Evolutionary conservation across 2,888 invertebrate genomes (phyloP).

Genomic region (Shargacucullia verbasci): DNA sequence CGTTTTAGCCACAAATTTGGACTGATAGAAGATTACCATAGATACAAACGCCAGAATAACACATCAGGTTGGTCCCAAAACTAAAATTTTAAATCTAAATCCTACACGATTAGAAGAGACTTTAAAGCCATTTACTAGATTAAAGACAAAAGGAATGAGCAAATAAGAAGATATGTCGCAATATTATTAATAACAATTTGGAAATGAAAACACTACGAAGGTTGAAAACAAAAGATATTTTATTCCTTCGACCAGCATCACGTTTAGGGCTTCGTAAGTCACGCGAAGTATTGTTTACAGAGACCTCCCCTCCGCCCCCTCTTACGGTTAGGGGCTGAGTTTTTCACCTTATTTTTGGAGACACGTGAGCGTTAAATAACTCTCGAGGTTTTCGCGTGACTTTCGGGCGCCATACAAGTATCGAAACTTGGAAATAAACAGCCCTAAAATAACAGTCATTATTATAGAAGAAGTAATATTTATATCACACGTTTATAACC

Average conservation of each 20-base stretch:
- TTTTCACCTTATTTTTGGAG: too few species aligned
- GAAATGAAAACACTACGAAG: constrained; percentile 7
- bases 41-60: constrained; percentile 4
- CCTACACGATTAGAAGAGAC: constrained; percentile 29
- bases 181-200: constrained; percentile 14
- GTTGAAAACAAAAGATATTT: not conserved
- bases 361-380: too few species aligned
- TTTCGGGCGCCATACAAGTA: not conserved
- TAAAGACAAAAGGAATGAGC: constrained; percentile 59
- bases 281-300: not conserved
- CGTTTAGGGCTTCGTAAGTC: not conserved
- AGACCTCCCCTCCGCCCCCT: too few species aligned
- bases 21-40: constrained; percentile 15
- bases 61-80: constrained; percentile 21
- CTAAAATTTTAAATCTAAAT: constrained; percentile 25
- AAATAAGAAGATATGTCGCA: constrained; percentile 40
- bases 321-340: too few species aligned
- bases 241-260: not conserved
- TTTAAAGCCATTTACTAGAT: constrained; percentile 46
- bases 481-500: constrained; percentile 7
- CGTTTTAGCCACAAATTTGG: constrained; percentile 10
- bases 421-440: constrained; percentile 8
- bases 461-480: constrained; percentile 4
- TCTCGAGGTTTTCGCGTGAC: too few species aligned
- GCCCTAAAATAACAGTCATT: constrained; percentile 5